These are phyloP conservation scores for Peromyscus polionotus DNA, from an alignment of 2,113 vertebrate species.

Conservation along the genomic window DNA sequence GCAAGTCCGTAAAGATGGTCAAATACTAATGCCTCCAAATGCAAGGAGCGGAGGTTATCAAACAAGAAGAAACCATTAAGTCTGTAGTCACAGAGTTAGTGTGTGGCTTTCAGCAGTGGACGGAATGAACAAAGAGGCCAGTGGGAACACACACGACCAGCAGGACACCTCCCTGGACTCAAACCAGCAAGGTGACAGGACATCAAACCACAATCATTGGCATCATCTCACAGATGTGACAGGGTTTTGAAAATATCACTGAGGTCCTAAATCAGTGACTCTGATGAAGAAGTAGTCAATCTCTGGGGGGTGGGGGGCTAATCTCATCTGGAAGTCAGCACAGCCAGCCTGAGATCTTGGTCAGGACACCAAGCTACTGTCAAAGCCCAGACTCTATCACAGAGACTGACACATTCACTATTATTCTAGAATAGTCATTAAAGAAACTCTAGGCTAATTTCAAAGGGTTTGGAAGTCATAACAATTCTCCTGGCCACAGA, in stretches of 20 bases:
- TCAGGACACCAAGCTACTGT: not conserved
- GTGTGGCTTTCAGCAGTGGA: not conserved
- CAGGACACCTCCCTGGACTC: not conserved
- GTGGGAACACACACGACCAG: not conserved
- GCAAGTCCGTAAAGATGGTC: not conserved
- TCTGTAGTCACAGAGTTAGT: not conserved
- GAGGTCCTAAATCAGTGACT: not conserved
- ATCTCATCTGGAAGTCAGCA: not conserved
- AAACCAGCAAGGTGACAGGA: not conserved
- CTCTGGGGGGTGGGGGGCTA: too few relatives aligned
- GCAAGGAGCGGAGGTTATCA: not conserved
- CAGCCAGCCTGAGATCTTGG: not conserved
- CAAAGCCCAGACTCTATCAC: not conserved
- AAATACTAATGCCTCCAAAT: not conserved
- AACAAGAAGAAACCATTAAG: not conserved
- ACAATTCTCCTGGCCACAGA: not conserved
- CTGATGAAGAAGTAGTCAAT: not conserved
- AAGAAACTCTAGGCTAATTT: not conserved
- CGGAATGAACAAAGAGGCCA: not conserved
- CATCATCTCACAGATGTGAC: not conserved
- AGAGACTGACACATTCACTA: not conserved
- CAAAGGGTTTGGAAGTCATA: not conserved
- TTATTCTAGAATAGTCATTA: not conserved
- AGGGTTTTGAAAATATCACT: not conserved
- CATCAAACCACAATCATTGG: not conserved